Base-by-base conservation (phyloP, 2,888 invertebrate genomes). In the Polydrusus pterygomalis region DNA sequence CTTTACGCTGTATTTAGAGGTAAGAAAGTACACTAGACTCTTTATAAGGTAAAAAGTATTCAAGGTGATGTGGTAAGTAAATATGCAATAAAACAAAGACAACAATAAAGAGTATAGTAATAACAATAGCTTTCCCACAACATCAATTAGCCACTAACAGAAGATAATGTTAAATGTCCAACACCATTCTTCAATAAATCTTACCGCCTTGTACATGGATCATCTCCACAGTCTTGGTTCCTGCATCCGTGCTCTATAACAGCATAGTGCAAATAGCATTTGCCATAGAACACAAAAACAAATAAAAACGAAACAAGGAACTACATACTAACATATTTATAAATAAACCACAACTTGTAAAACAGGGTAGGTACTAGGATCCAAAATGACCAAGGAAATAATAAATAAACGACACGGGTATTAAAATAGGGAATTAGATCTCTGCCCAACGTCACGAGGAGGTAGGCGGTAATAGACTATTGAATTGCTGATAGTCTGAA, bases 201-300 rank as follows among this genome's bases (percentile, higher is more conserved):
- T 96, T 95, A 96, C 96, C 96, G 94, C 96, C 96, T 94, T 97
- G 97, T 90, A 94, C 94, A 90, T 94, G 92, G 91, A 97, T 91
- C 92, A 93, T 93, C 90, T 94, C 93, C 91, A 96, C 90, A 88
- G 96, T 96, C 91, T 95, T 93, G 89, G 94, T 93, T 89, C 96
- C 97, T 88, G 94, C 92, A 88, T 97, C 96, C 92, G 96, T 95
- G 91, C 96, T 96, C 96, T 97, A 93, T 89, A 92, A 86, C 85
- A 87, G 84, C 82, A 84, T 79, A 81, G 82, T 82, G 82, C 82
- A 71, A 80, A 79, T 82, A 81, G 81, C 81, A 79, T 77, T 71
- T 73, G 54, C 74, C 72, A 75, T 43, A 56, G 64, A 51, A 80
- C 79, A 77, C 79, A 79, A 81, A 79, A 81, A 81, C 70, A 79